phyloP scores from a whole-genome alignment of 2,888 invertebrate genomes.

The Lucinisca nassula region DNA sequence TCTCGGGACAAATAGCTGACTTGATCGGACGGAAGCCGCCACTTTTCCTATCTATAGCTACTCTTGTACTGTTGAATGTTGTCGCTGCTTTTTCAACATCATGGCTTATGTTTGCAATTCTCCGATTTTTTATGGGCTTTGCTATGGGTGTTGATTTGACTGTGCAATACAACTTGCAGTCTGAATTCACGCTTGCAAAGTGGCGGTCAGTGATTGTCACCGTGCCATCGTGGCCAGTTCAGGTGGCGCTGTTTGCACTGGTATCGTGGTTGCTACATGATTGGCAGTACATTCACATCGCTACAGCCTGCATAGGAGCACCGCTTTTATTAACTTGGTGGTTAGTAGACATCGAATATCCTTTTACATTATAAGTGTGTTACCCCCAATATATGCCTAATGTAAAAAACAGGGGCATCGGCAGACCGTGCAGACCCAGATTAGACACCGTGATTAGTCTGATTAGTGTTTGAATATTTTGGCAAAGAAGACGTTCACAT shows the following conservation, averaged over 20 bases:
- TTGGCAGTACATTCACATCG: constrained; percentile 22
- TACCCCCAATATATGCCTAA: no score
- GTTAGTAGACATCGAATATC: no score
- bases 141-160: constrained; percentile 55
- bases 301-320: constrained; percentile 6
- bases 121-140: constrained; percentile 65
- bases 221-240: constrained; percentile 23
- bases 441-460: no score
- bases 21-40: constrained; percentile 67
- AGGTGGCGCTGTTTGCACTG: constrained; percentile 7
- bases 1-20: constrained; percentile 63
- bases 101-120: constrained; percentile 65
- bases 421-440: no score
- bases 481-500: no score
- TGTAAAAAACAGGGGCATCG: no score
- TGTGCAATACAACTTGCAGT: constrained; percentile 24
- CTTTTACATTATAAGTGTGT: no score
- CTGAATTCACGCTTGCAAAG: constrained; percentile 28
- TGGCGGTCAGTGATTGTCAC: constrained; percentile 30
- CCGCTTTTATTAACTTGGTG: constrained; percentile 29
- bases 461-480: no score
- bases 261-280: constrained; percentile 17
- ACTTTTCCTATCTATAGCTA: constrained; percentile 32
- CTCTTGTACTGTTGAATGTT: constrained; percentile 28
- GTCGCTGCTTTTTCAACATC: constrained; percentile 51